These are phyloP conservation scores for Petrolisthes cinctipes DNA, from an alignment of 2,888 invertebrate species.

Conservation along the genomic window DNA sequence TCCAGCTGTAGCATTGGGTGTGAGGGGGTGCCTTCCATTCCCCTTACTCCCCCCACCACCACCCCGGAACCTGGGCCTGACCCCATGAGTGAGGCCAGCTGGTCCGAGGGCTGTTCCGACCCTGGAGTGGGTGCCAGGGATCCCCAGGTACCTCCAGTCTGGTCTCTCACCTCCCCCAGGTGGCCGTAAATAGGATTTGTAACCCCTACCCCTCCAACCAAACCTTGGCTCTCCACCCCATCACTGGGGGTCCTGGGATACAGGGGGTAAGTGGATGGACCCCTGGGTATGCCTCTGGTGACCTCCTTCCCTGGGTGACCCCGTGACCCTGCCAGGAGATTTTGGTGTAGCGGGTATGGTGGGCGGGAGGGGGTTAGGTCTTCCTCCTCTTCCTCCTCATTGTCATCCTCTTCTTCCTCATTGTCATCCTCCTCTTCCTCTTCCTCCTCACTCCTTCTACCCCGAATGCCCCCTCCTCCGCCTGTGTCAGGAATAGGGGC, in stretches of 20 bases:
- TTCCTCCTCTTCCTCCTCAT: slow-evolving; percentile 45
- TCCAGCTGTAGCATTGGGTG: slow-evolving; percentile 44
- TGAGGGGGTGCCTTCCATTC: slow-evolving; percentile 38
- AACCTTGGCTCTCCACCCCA: slow-evolving; percentile 5
- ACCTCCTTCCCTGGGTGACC: slow-evolving; percentile 33
- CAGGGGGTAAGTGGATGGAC: slow-evolving; percentile 35
- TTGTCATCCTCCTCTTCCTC: slow-evolving; percentile 52
- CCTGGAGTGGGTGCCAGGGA: slow-evolving; percentile 48
- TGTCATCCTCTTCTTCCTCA: slow-evolving; percentile 35
- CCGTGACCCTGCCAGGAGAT: slow-evolving; percentile 36
- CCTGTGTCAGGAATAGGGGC: slow-evolving; percentile 45
- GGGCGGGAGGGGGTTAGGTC: slow-evolving; percentile 32
- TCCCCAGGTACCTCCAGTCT: slow-evolving; percentile 49
- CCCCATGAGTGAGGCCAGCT: slow-evolving; percentile 37
- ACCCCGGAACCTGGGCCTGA: background rate
- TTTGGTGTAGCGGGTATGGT: slow-evolving; percentile 45
- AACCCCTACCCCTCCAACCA: slow-evolving; percentile 24
- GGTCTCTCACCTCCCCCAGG: slow-evolving; percentile 46
- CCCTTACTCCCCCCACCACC: background rate
- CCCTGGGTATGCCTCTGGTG: slow-evolving; percentile 17
- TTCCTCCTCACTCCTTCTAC: slow-evolving; percentile 46
- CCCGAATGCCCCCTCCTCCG: slow-evolving; percentile 21
- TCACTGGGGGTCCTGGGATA: slow-evolving; percentile 31
- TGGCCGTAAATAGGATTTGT: slow-evolving; percentile 56
- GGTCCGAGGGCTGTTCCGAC: slow-evolving; percentile 41